These are phyloP conservation scores for Drosophila triauraria DNA, from an alignment of 1,140 invertebrate species.

Conservation along the genomic window DNA sequence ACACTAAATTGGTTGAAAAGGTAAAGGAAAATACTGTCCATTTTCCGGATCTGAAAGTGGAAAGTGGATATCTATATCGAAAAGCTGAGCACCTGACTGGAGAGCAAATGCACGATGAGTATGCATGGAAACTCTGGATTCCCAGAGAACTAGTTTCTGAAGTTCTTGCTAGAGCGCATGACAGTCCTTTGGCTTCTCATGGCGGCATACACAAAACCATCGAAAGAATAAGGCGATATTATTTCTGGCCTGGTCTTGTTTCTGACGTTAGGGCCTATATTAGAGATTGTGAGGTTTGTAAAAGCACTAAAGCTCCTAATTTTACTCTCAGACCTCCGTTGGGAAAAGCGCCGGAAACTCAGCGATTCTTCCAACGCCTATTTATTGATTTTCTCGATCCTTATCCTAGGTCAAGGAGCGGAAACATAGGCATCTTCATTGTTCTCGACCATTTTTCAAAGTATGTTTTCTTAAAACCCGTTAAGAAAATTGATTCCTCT, in stretches of 20 bases:
- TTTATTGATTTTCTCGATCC: neutral
- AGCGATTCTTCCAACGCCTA: neutral
- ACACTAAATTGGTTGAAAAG: too few species aligned
- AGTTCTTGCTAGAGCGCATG: neutral
- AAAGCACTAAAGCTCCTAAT: constrained; percentile 7
- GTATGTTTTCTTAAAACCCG: too few species aligned
- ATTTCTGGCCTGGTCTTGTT: constrained; percentile 4
- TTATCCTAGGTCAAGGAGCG: neutral
- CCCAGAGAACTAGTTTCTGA: neutral
- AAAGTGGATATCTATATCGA: too few species aligned
- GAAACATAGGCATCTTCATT: constrained; percentile 1
- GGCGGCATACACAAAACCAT: neutral
- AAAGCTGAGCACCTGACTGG: too few species aligned
- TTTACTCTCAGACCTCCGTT: neutral
- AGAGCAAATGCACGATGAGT: too few species aligned
- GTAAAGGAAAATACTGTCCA: too few species aligned
- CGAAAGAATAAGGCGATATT: neutral
- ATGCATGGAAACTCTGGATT: too few species aligned
- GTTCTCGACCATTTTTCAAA: too few species aligned
- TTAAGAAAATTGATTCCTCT: too few species aligned
- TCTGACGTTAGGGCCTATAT: constrained; percentile 11
- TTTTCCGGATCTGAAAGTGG: too few species aligned
- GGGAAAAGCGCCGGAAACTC: constrained; percentile 2
- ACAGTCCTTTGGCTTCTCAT: neutral
- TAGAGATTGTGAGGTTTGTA: constrained; percentile 13